Conservation (phyloP, 2,113 vertebrate genomes). For the Cepphus grylle region DNA sequence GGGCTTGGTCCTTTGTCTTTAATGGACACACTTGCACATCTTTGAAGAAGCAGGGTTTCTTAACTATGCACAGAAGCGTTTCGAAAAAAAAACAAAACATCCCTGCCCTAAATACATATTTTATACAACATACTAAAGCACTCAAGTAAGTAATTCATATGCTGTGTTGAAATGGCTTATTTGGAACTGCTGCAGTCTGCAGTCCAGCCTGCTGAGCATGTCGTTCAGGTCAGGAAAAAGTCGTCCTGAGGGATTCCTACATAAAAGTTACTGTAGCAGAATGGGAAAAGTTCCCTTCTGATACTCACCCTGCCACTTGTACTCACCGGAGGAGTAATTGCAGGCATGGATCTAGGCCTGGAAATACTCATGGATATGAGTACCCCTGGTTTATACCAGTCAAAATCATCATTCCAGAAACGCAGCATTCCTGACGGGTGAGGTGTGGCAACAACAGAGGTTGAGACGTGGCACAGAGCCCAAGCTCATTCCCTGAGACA, state of each 20-base stretch:
- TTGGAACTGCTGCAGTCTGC: neutral
- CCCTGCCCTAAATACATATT: neutral
- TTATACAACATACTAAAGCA: conserved; percentile 23
- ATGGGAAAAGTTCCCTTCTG: neutral
- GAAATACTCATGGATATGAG: neutral
- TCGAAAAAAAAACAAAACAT: neutral
- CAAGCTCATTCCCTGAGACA: neutral
- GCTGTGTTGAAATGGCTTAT: neutral
- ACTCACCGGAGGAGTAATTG: neutral
- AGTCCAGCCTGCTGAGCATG: neutral
- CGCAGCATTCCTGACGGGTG: neutral
- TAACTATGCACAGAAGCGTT: neutral
- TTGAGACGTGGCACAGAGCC: neutral
- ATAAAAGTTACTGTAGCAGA: neutral
- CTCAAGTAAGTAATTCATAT: conserved; percentile 10
- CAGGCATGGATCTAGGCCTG: neutral
- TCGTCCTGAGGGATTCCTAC: neutral
- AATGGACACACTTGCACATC: neutral
- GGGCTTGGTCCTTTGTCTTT: neutral
- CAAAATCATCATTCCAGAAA: neutral
- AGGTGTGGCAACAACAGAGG: neutral
- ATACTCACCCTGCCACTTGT: neutral
- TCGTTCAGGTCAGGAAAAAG: neutral
- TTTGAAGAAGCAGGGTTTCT: neutral
- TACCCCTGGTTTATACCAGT: neutral